Conservation (phyloP, 53 echinoderm and acorn worm species). For the Echinometra lucunter region DNA sequence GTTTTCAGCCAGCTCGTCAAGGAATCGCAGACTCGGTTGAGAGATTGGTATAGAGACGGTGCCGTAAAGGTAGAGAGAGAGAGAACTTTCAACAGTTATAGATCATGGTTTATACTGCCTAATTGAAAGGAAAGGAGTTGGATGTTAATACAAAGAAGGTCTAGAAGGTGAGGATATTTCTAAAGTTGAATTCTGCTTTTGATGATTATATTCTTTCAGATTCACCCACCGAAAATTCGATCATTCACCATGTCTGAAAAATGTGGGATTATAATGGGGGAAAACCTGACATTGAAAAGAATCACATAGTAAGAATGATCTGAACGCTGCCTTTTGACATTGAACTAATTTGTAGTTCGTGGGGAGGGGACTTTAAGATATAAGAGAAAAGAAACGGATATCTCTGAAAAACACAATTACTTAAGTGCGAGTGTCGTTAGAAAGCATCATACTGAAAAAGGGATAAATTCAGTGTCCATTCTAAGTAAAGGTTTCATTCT, state of each 20-base stretch:
- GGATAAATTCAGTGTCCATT: background rate
- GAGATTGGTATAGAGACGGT: background rate
- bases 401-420: too few species aligned
- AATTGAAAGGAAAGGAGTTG: background rate
- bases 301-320: too few species aligned
- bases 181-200: background rate
- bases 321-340: too few species aligned
- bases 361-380: too few species aligned
- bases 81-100: slow-evolving; percentile 17
- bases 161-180: slow-evolving; percentile 13
- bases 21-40: background rate
- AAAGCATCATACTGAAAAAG: background rate
- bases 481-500: background rate
- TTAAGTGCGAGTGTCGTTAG: too few species aligned
- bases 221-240: too few species aligned
- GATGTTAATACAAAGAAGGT: background rate
- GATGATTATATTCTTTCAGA: background rate
- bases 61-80: background rate
- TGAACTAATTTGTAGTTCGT: too few species aligned
- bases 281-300: too few species aligned
- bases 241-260: too few species aligned
- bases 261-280: too few species aligned
- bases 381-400: too few species aligned
- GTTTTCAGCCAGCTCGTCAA: background rate
- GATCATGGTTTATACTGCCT: slow-evolving; percentile 24